Percentiles rank a stretch among this genome's conserved stretches.
Conservation (phyloP, 2,797 vertebrate species). For the Emydoidea blandingii region DNA sequence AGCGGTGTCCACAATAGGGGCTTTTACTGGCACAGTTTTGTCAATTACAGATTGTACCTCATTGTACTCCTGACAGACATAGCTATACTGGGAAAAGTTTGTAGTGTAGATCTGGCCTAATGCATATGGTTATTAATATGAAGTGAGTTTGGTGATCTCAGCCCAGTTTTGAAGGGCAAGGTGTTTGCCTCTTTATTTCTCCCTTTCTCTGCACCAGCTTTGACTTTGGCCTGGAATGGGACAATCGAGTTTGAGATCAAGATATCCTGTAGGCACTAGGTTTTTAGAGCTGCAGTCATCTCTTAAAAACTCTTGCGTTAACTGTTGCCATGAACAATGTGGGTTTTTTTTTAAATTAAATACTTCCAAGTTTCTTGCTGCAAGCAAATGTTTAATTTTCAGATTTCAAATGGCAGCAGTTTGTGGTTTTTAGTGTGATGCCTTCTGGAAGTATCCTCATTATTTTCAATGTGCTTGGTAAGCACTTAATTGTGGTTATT, state of each 20-base stretch:
- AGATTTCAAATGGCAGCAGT: rapidly evolving
- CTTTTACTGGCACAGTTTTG: no score
- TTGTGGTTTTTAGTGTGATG: background rate
- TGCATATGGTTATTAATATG: background rate
- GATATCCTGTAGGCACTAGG: rapidly evolving
- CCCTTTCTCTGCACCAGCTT: background rate
- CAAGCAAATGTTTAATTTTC: rapidly evolving
- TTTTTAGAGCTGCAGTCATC: background rate
- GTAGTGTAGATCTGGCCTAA: background rate
- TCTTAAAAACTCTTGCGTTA: background rate
- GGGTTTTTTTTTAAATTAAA: background rate
- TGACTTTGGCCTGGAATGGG: background rate
- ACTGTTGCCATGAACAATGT: no score
- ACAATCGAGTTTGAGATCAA: background rate
- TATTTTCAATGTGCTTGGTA: rapidly evolving
- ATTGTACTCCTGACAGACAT: background rate
- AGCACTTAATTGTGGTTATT: background rate
- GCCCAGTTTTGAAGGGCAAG: rapidly evolving
- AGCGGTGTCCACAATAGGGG: background rate
- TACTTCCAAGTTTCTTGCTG: rapidly evolving
- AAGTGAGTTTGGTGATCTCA: background rate
- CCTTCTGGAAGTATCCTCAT: rapidly evolving
- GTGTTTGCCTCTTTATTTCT: background rate
- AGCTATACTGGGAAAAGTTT: background rate
- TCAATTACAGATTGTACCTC: no score